Conservation (phyloP, 1,140 invertebrate genomes). For the Theocolax elegans region DNA sequence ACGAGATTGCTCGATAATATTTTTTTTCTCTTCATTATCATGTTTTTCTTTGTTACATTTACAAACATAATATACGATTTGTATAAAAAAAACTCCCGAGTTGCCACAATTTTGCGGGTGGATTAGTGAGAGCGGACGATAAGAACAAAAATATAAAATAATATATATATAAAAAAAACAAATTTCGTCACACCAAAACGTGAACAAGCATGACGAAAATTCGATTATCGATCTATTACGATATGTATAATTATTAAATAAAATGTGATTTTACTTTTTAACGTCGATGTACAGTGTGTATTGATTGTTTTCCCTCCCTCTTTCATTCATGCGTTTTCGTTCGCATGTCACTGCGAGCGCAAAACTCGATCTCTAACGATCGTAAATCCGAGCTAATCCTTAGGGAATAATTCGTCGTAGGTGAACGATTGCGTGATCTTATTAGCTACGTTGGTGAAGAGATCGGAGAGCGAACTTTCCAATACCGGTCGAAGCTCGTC, state of each 20-base stretch:
- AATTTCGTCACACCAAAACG: background rate
- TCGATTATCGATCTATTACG: too few relatives aligned
- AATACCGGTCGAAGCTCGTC: conserved; percentile 75
- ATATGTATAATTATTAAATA: too few relatives aligned
- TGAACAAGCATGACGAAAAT: conserved; percentile 7
- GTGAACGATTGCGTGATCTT: conserved; percentile 76
- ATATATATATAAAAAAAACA: background rate
- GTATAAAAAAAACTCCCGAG: too few relatives aligned
- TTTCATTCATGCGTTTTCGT: background rate
- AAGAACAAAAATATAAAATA: too few relatives aligned
- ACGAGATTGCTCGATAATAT: too few relatives aligned
- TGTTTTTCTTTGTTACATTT: background rate
- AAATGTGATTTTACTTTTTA: conserved; percentile 33
- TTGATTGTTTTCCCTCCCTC: background rate
- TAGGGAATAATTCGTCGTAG: conserved; percentile 75
- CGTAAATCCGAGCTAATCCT: too few relatives aligned
- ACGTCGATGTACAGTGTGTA: background rate
- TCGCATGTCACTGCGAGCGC: background rate
- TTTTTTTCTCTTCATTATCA: too few relatives aligned
- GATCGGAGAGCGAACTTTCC: conserved; percentile 71
- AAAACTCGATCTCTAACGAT: too few relatives aligned
- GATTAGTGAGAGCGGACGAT: too few relatives aligned
- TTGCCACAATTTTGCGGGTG: too few relatives aligned
- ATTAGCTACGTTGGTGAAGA: conserved; percentile 76
- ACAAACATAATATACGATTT: background rate